Evolutionary conservation across 2,797 vertebrate genomes (phyloP).

Genomic region (Psittacula derbiana): DNA sequence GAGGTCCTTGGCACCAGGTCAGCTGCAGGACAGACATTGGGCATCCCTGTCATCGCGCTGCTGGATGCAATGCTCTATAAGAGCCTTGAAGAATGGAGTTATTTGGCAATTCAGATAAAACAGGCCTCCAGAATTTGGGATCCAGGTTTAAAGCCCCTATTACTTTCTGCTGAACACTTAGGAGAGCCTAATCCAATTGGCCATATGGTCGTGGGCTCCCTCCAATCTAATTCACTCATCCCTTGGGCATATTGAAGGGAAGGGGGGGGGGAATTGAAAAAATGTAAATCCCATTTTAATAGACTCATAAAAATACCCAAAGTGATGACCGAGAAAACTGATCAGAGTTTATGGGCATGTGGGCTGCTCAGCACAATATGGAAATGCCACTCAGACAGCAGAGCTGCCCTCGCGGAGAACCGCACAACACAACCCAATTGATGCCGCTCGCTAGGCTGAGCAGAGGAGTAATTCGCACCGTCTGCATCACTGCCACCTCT

Average conservation of each 20-base stretch:
- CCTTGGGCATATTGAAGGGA: slow-evolving; percentile 39
- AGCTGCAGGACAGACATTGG: not conserved
- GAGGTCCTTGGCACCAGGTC: fast-evolving
- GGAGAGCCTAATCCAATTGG: slow-evolving; percentile 48
- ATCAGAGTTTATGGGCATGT: slow-evolving; percentile 57
- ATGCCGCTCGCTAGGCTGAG: not conserved
- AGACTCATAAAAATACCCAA: slow-evolving; percentile 62
- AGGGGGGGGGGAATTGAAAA: slow-evolving; percentile 31
- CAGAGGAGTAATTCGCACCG: not conserved
- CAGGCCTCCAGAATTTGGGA: not conserved
- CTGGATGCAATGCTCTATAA: fast-evolving
- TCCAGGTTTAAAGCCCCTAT: slow-evolving; percentile 6
- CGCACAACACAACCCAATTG: slow-evolving; percentile 42
- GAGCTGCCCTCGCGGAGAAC: not conserved
- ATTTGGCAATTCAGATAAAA: not conserved
- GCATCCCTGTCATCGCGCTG: fast-evolving
- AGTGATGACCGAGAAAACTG: slow-evolving; percentile 59
- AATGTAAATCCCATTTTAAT: slow-evolving; percentile 69
- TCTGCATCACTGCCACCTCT: slow-evolving; percentile 54
- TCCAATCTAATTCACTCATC: slow-evolving; percentile 52
- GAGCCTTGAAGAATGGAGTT: not conserved
- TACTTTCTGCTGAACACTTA: slow-evolving; percentile 28
- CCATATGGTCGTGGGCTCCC: slow-evolving; percentile 61
- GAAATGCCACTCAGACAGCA: slow-evolving; percentile 60
- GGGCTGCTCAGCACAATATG: slow-evolving; percentile 43